Percentiles rank a stretch among this genome's conserved stretches.
Conservation (phyloP, 1,140 invertebrate genomes). For the Drosophila triauraria region DNA sequence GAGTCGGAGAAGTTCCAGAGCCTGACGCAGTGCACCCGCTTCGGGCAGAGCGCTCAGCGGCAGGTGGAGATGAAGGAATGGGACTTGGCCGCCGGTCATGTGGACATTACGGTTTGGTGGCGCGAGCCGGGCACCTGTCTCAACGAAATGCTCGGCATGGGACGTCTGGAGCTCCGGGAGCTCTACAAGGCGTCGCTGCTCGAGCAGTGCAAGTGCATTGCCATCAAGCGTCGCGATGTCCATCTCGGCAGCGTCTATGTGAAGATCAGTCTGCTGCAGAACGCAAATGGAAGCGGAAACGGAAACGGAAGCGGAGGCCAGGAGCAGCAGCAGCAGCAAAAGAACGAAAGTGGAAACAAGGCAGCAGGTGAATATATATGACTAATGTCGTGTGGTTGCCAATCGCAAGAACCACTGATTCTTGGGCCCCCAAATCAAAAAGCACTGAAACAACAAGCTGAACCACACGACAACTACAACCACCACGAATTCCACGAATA, state of each 20-base stretch:
- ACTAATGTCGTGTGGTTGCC: slow-evolving; percentile 70
- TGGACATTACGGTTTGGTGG: slow-evolving; percentile 81
- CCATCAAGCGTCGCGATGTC: slow-evolving; percentile 65
- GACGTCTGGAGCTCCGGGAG: slow-evolving; percentile 64
- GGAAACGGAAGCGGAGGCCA: slow-evolving; percentile 35
- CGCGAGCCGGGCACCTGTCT: slow-evolving; percentile 81
- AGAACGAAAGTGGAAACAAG: slow-evolving; percentile 57
- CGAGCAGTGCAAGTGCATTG: slow-evolving; percentile 79
- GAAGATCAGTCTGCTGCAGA: slow-evolving; percentile 68
- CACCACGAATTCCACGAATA: slow-evolving; percentile 12
- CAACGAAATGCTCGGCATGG: slow-evolving; percentile 81
- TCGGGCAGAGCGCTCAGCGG: slow-evolving; percentile 73
- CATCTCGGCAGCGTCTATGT: slow-evolving; percentile 76
- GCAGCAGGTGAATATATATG: slow-evolving; percentile 78
- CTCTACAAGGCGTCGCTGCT: slow-evolving; percentile 71
- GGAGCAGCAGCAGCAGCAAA: slow-evolving; percentile 38
- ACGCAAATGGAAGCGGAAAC: slow-evolving; percentile 4
- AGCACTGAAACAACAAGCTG: slow-evolving; percentile 33
- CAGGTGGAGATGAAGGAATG: slow-evolving; percentile 49
- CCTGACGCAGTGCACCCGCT: slow-evolving; percentile 80
- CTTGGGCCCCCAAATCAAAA: slow-evolving; percentile 40
- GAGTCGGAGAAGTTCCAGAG: slow-evolving; percentile 82
- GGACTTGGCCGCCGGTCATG: slow-evolving; percentile 37
- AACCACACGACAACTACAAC: slow-evolving; percentile 34
- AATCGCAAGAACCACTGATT: slow-evolving; percentile 51